Base-by-base conservation (phyloP, 92 coral and sea anemone genomes). In the Actinostola sp. region DNA sequence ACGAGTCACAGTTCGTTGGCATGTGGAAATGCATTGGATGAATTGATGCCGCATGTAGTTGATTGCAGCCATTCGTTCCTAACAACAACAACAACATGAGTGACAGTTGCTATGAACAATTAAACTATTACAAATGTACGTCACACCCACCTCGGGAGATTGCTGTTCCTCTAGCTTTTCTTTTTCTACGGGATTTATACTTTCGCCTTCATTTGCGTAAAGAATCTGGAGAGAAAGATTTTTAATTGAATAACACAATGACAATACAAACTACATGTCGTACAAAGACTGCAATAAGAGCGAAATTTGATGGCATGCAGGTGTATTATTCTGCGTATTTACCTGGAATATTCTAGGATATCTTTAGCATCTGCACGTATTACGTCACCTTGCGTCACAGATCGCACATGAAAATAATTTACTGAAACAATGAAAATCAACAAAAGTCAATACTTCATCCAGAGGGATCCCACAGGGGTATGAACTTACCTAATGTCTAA, bases 271-370 rank as follows among this genome's bases (percentile, higher is more conserved):
- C 11, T 36, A 11, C 6, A 36, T 36, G 7, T 46, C 19, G 53
- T 46, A 46, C 19, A 39, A n/a, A n/a, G n/a, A n/a, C n/a, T n/a
- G n/a, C n/a, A n/a, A n/a, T n/a, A n/a, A n/a, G n/a, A n/a, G 42
- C 42, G 42, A 36, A 4, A 36, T 11, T 36, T 36, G 42, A 36
- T 36, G 42, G 11, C 42, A 11, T 11, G 11, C 42, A 36, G 42
- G 42, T 36, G 42, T 4, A 36, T 36, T 36, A 36, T 36, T 11
- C 4, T 8, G 13, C 53, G 14, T 39, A 41, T 52, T 46, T 42
- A 93, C 98, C 98, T 94, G 98, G 70, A 94, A 94, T 91, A 94
- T 94, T 81, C 98, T 91, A 15, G 98, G 98, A 94, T 94, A 60
- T 94, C 98, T 74, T 88, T 91, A 13, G 96, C 96, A 63, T 94